A percentile compares a stretch with the other conserved stretches of the same genome.
Conservation (phyloP, 2,888 invertebrate genomes). For the Microctonus hyperodae region DNA sequence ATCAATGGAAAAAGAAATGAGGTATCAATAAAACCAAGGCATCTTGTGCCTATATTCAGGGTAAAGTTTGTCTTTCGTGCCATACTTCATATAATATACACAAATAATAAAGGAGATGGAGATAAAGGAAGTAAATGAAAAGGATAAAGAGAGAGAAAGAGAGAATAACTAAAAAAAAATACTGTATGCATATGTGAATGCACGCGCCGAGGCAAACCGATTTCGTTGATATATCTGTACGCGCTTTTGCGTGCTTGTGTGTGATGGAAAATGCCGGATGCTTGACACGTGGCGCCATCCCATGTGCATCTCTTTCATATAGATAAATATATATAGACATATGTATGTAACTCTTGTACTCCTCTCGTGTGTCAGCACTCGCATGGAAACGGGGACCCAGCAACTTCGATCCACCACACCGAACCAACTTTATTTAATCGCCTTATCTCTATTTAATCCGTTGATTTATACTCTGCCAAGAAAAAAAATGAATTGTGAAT, state of each 20-base stretch:
- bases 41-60: not conserved
- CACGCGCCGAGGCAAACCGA: slow-evolving; percentile 26
- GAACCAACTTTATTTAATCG: slow-evolving; percentile 6
- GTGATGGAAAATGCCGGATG: slow-evolving; percentile 41
- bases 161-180: not conserved
- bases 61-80: not conserved
- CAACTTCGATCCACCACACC: slow-evolving; percentile 5
- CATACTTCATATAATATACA: not conserved
- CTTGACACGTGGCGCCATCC: slow-evolving; percentile 58
- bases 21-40: too few species aligned
- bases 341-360: slow-evolving; percentile 16
- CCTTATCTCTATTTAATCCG: slow-evolving; percentile 2
- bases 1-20: slow-evolving; percentile 25
- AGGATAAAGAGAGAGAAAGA: not conserved
- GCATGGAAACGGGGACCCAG: slow-evolving; percentile 8
- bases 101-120: not conserved
- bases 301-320: slow-evolving; percentile 40
- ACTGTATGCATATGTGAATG: slow-evolving; percentile 1
- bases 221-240: slow-evolving; percentile 39
- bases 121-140: not conserved
- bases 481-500: not conserved
- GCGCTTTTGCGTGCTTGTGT: slow-evolving; percentile 39
- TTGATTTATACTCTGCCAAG: slow-evolving; percentile 1
- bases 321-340: slow-evolving; percentile 42
- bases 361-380: not conserved